Base-by-base conservation (phyloP, 2,888 invertebrate genomes). In the Drosophila barbarae region DNA sequence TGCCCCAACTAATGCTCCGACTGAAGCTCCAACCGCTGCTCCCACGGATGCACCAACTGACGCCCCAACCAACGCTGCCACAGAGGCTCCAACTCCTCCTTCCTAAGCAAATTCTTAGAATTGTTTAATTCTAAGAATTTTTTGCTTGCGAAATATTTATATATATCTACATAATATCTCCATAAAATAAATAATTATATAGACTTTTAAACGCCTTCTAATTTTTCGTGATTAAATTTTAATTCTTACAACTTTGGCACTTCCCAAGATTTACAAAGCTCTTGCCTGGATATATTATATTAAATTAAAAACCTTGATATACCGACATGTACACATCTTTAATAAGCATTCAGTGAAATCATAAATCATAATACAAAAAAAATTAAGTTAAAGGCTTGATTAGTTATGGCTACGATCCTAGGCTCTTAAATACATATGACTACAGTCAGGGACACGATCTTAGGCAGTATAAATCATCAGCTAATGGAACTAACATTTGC, bases 401-500 rank as follows among this genome's bases (percentile, higher is more conserved):
- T 21, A 15, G 52, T 30, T 38, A 18, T 30, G 10, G 4, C 21
- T 15, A 28, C 21, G 23, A 49, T 35, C 13, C 18, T 61, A 32
- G 23, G 30, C 36, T 26, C 42, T 56, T 46, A 46, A 13, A 30
- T 13, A 18, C 18, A 23, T 32, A 18, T 30, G 28, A 41, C 49
- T 59, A 35, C 13, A 30, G 30, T 28, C 30, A 36, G 36, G 51
- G 42, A 51, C 26, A 44, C 28, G 13, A 36, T 35, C 60, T 21
- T 23, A 44, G 61, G 61, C 61, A 51, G 51, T 63, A 50, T 50
- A 44, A n/a, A 50, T 36, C 41, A 51, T 42, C 61, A 26, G 36
- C 60, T 32, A 50, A 38, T 51, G 61, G 61, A 63, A 51, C 41
- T 44, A n/a, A n/a, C n/a, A n/a, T n/a, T n/a, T n/a, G n/a, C n/a